Evolutionary conservation across 1,140 invertebrate genomes (phyloP), one percentile per base, ranked within the genome.

Genomic region (Zaprionus africanus): DNA sequence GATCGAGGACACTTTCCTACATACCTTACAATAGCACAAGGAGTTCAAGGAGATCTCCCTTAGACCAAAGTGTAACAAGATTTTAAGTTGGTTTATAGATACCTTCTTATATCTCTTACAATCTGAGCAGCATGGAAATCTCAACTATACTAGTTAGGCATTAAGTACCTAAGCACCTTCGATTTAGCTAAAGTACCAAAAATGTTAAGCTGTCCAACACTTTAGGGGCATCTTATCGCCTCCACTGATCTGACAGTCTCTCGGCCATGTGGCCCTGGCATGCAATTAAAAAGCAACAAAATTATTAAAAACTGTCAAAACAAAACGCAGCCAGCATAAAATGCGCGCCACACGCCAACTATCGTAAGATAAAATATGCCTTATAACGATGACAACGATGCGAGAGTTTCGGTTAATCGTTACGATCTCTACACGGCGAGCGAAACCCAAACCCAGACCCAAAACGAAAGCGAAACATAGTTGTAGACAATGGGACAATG

Each of bases 301-400:
- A 88, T 81, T 87, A 88, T 84, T 69, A 88, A 72, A 71, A 87
- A 90, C 70, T 88, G 83, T 87, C 84, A 87, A 88, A 87, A 87
- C 78, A 87, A 81, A 78, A 67, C 64, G 43, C 34, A 77, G 75
- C 70, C 83, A 70, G 81, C 80, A 88, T 84, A 65, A 81, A 84
- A 88, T 76, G 67, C 71, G 78, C 22, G 22, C 78, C 81, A 87
- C 83, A 87, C 83, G 84, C 84, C 85, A 81, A 71, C 69, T 12
- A 51, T 51, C 62, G 79, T 82, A 79, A 86, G 75, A 83, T 82
- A 78, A 83, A 78, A 71, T 71, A 71, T 56, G 51, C 65, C 71
- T 82, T 77, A 83, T 80, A 78, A 74, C 72, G 74, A 73, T 83
- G 81, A 54, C 68, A 69, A 66, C 59, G 69, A 51, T 51, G 34